Base-by-base conservation (phyloP, 1,140 invertebrate species). In the Drosophila kikkawai region DNA sequence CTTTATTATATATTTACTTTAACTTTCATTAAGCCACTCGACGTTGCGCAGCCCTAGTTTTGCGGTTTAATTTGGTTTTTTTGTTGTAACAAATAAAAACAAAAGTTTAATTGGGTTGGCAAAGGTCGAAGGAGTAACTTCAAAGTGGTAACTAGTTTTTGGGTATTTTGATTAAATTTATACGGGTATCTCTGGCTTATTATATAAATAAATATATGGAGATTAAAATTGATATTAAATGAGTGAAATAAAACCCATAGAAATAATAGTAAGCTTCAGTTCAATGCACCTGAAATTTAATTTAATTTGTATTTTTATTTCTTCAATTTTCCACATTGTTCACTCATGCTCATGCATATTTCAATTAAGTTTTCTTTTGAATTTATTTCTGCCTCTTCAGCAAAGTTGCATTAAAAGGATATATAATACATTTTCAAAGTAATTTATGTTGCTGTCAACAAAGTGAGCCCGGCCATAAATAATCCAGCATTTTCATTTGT, bases 1-100 rank as follows among this genome's bases (percentile, higher is more conserved):
- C 51, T 86, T 86, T 81, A 75, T 79, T 85, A 86, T 79, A 79
- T 85, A 75, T 86, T 82, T 81, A 69, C 74, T 59, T 55, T 78
- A 60, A 61, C 64, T 63, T 67, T 66, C 29, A 60, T 73, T 71
- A 51, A 32, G 67, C 67, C 67, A 50, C 29, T 50, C n/a, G 53
- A n/a, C 32, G 44, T 19, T 12, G 15, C 17, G 36, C 42, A 32
- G 51, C 36, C 44, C 66, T 34, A 39, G 12, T 45, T 42, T 47
- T 74, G 71, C 36, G 71, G 57, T 45, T 47, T 17, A 37, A 37
- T 74, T 41, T 45, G 55, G 47, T 12, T 29, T 26, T 42, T 42
- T 48, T 17, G n/a, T 29, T 29, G 26, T 7, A 19, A 13, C 6
- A 50, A 42, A 36, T 59, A 39, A 42, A 50, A 71, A 17, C 44